Percentiles rank a stretch among this genome's conserved stretches.
Evolutionary conservation across 2,113 vertebrate species (phyloP).

Genomic region (Balaenoptera acutorostrata): DNA sequence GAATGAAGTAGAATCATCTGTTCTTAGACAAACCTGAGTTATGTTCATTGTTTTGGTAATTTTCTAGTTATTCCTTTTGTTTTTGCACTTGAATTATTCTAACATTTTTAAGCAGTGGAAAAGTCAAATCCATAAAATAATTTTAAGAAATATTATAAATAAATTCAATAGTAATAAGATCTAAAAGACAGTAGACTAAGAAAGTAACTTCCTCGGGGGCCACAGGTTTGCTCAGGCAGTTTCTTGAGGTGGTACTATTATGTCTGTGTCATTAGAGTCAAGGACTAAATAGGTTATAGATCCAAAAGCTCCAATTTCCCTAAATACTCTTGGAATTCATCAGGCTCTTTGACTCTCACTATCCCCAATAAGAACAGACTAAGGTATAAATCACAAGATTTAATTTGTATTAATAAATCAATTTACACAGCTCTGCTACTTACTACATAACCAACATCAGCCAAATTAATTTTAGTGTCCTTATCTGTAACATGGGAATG

Average conservation of each 20-base stretch:
- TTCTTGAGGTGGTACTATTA: neutral
- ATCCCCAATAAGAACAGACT: neutral
- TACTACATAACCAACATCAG: neutral
- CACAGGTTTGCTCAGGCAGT: neutral
- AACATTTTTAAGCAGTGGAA: neutral
- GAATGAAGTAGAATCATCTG: neutral
- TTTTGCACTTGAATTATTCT: neutral
- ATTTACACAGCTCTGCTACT: neutral
- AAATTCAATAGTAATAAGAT: neutral
- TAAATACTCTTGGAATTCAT: neutral
- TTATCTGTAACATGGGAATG: neutral
- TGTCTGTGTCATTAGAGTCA: neutral
- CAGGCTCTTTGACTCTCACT: neutral
- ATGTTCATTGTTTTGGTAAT: neutral
- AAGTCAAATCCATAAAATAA: neutral
- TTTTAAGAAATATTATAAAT: neutral
- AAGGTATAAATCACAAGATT: neutral
- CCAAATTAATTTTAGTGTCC: neutral
- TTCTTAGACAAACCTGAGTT: neutral
- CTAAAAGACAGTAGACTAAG: neutral
- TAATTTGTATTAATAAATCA: neutral
- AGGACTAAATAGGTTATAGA: neutral
- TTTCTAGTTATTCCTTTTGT: neutral
- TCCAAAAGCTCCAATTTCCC: neutral
- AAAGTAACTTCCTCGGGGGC: neutral